These are phyloP conservation scores for Rhynchotus rufescens DNA, from an alignment of 2,797 vertebrate species.

Conservation along the genomic window DNA sequence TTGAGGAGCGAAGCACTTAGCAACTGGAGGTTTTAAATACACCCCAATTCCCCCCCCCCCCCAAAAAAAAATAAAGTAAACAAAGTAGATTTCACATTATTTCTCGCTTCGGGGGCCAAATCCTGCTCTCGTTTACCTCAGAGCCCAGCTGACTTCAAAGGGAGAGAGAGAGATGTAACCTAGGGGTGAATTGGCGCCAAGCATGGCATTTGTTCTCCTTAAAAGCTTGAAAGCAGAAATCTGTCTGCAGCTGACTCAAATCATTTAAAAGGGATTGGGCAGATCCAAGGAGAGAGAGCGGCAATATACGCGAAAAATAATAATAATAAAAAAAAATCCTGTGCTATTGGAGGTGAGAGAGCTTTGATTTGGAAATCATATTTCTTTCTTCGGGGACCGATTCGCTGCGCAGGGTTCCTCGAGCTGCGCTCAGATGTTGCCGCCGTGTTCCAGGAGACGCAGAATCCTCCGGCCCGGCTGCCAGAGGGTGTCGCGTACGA, in stretches of 20 bases:
- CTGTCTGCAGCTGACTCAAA: background rate
- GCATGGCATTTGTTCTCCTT: conserved; percentile 26
- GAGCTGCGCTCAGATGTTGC: conserved; percentile 63
- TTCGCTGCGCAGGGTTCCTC: background rate
- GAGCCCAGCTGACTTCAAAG: conserved; percentile 50
- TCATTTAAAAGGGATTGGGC: background rate
- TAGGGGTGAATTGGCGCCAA: conserved; percentile 26
- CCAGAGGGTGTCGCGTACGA: conserved; percentile 61
- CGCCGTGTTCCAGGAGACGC: conserved; percentile 62
- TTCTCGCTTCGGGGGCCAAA: conserved; percentile 6
- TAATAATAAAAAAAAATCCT: background rate
- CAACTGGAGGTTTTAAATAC: background rate
- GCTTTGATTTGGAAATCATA: conserved; percentile 70
- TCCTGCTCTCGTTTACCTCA: conserved; percentile 31
- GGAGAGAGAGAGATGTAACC: conserved; percentile 11
- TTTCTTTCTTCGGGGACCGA: conserved; percentile 54
- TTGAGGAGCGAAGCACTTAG: background rate
- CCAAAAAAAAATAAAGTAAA: background rate
- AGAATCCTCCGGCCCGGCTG: conserved; percentile 66
- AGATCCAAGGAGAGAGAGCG: conserved; percentile 2
- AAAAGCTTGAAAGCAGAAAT: conserved; percentile 22
- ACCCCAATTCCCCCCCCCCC: background rate
- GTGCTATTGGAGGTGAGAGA: conserved; percentile 20
- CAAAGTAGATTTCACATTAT: background rate
- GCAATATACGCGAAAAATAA: background rate